Percentiles rank a stretch among this genome's conserved stretches.
These are phyloP conservation scores for Buceros bicornis DNA, from an alignment of 2,797 vertebrate genomes.

Conservation along the genomic window DNA sequence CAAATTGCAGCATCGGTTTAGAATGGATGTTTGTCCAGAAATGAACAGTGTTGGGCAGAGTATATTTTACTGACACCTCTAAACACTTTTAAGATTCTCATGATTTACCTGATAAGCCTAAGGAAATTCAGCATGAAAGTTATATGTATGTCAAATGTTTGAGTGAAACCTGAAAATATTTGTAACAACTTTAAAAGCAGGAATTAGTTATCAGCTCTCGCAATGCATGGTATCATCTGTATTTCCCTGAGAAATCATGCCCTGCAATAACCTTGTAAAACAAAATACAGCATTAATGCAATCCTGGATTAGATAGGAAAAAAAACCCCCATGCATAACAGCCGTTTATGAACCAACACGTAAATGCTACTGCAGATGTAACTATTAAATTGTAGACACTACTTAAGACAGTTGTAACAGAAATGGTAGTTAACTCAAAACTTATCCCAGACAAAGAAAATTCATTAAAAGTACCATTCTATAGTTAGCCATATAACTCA, in stretches of 20 bases:
- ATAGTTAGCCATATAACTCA: background rate
- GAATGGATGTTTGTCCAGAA: background rate
- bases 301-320: background rate
- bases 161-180: slow-evolving; percentile 23
- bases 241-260: slow-evolving; percentile 68
- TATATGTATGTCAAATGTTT: background rate
- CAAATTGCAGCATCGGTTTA: background rate
- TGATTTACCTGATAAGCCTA: background rate
- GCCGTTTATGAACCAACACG: background rate
- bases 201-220: slow-evolving; percentile 26
- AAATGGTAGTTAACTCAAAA: background rate
- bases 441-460: background rate
- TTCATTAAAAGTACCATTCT: background rate
- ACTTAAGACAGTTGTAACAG: background rate
- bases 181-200: slow-evolving; percentile 1
- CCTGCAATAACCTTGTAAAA: slow-evolving; percentile 8
- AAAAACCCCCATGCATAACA: background rate
- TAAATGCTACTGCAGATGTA: background rate
- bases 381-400: background rate
- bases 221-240: background rate
- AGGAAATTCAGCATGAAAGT: slow-evolving; percentile 13
- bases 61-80: slow-evolving; percentile 28
- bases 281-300: slow-evolving; percentile 7
- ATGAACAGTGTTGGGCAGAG: background rate
- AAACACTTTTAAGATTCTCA: background rate